Conservation (phyloP, 2,888 invertebrate species). For the Limenitis camilla region DNA sequence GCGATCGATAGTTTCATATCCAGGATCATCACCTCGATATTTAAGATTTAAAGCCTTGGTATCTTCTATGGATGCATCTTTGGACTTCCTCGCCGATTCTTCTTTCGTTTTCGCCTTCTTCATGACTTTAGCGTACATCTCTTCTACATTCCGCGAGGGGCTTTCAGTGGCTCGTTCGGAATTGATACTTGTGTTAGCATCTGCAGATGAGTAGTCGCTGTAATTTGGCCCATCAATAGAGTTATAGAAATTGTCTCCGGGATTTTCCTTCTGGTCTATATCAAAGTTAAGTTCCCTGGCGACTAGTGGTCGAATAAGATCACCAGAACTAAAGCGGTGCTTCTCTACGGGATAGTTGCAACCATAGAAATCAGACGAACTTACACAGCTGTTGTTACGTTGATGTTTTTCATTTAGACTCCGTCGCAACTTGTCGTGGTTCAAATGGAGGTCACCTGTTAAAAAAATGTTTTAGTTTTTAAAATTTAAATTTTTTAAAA, state of each 20-base stretch:
- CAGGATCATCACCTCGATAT: constrained; percentile 64
- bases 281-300: constrained; percentile 64
- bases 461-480: not conserved
- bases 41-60: constrained; percentile 38
- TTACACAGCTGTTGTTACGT: constrained; percentile 70
- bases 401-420: constrained; percentile 71
- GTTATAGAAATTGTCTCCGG: constrained; percentile 57
- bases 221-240: constrained; percentile 55
- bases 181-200: constrained; percentile 44
- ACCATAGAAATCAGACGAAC: constrained; percentile 70
- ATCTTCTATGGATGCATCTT: constrained; percentile 40
- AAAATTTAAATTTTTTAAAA: not conserved
- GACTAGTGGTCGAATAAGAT: constrained; percentile 61
- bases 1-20: constrained; percentile 67
- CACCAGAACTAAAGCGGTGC: constrained; percentile 67
- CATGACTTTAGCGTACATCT: constrained; percentile 92
- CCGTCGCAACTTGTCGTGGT: constrained; percentile 62
- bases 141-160: constrained; percentile 83
- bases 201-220: constrained; percentile 51
- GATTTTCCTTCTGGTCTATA: constrained; percentile 49
- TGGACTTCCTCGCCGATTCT: constrained; percentile 43
- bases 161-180: constrained; percentile 67
- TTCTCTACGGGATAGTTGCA: constrained; percentile 72
- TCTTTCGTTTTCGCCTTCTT: constrained; percentile 77
- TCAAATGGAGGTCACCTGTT: constrained; percentile 64